phyloP scores from a whole-genome alignment of 1,140 invertebrate genomes.

The Lasioglossum albipes region DNA sequence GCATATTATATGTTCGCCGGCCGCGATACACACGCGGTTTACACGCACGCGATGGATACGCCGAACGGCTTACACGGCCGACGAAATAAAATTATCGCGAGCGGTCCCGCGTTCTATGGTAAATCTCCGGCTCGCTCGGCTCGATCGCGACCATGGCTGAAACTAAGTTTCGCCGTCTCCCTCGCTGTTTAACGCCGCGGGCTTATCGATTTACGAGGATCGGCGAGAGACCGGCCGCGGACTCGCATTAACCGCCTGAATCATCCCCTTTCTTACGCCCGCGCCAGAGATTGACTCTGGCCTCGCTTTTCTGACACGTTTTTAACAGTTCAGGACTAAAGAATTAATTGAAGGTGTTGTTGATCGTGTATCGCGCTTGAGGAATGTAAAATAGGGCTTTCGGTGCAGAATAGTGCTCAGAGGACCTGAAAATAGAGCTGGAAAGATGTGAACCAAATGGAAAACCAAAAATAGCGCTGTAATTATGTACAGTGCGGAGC shows the following conservation, averaged over 20 bases:
- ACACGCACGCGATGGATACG: slow-evolving; percentile 27
- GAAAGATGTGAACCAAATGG: too few relatives aligned
- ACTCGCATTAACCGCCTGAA: neutral
- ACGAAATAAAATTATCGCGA: slow-evolving; percentile 49
- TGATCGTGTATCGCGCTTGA: too few relatives aligned
- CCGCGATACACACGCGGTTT: slow-evolving; percentile 27
- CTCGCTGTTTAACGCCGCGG: slow-evolving; percentile 15
- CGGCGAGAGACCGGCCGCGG: neutral
- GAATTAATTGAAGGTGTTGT: too few relatives aligned
- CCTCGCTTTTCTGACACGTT: too few relatives aligned
- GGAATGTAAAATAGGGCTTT: too few relatives aligned
- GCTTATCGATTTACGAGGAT: slow-evolving; percentile 34
- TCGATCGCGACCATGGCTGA: neutral
- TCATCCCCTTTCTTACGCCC: neutral
- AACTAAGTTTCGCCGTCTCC: slow-evolving; percentile 14
- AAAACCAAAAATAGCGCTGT: too few relatives aligned
- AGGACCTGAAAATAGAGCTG: too few relatives aligned
- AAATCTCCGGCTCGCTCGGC: slow-evolving; percentile 11
- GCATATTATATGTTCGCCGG: slow-evolving; percentile 35
- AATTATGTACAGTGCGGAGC: too few relatives aligned
- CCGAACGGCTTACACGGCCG: slow-evolving; percentile 41
- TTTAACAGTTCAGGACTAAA: too few relatives aligned
- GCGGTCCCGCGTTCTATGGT: slow-evolving; percentile 39
- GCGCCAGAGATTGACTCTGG: neutral
- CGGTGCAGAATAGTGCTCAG: too few relatives aligned